A percentile compares a stretch with the other conserved stretches of the same genome.
phyloP scores from a whole-genome alignment of 2,113 vertebrate genomes.

The Menura novaehollandiae region DNA sequence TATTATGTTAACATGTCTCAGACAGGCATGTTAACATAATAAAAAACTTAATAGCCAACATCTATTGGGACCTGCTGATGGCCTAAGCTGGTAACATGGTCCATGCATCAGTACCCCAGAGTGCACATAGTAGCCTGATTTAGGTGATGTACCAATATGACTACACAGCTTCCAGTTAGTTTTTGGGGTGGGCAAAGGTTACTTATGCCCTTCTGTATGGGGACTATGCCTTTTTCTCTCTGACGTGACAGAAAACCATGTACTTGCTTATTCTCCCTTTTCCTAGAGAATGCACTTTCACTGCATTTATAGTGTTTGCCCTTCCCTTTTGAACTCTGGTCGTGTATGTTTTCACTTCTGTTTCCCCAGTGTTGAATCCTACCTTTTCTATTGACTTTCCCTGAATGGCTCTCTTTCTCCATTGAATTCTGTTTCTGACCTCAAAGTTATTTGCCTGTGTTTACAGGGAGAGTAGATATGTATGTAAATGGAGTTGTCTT shows the following conservation, averaged over 20 bases:
- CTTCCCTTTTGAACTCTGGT: neutral
- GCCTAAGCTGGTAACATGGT: neutral
- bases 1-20: too few relatives aligned
- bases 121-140: fast-evolving
- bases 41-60: neutral
- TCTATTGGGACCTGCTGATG: neutral
- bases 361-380: neutral
- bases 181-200: neutral
- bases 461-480: conserved; percentile 14
- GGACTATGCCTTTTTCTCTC: neutral
- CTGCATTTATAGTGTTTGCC: neutral
- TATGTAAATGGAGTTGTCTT: conserved; percentile 17
- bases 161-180: neutral
- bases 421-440: neutral
- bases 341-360: neutral
- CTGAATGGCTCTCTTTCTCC: neutral
- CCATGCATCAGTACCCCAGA: neutral
- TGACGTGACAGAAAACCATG: neutral
- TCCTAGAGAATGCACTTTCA: neutral
- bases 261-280: neutral
- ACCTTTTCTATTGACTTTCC: neutral
- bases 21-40: neutral
- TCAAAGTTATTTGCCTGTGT: conserved; percentile 33
- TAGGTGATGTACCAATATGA: neutral
- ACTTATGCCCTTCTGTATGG: neutral